Conservation (phyloP, 2,888 invertebrate species). For the Melinopterus prodromus region DNA sequence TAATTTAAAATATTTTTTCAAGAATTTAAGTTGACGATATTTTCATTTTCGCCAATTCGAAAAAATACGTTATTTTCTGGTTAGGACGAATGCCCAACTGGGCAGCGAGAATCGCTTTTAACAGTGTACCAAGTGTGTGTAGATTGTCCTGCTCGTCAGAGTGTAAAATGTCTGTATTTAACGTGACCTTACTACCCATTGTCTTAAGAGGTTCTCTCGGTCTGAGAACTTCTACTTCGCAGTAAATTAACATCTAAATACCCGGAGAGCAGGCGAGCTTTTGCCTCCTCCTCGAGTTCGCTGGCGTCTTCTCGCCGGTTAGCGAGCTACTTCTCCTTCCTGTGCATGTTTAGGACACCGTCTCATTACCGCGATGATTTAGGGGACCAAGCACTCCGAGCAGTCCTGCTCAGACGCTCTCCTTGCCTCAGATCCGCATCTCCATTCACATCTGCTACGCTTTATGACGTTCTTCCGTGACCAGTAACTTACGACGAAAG, state of each 20-base stretch:
- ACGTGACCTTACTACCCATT: conserved; percentile 58
- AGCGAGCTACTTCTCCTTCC: conserved; percentile 19
- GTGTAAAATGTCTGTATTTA: conserved; percentile 62
- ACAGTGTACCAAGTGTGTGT: conserved; percentile 33
- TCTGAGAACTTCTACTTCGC: conserved; percentile 58
- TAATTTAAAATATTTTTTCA: no score
- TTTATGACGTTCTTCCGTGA: conserved; percentile 19
- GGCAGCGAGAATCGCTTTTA: conserved; percentile 8
- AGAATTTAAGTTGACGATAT: no score
- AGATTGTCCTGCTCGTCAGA: conserved; percentile 52
- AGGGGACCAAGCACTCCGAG: background rate
- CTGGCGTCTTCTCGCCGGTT: conserved; percentile 24
- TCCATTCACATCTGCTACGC: conserved; percentile 25
- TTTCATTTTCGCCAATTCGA: no score
- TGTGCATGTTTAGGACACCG: conserved; percentile 7
- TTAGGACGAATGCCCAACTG: background rate
- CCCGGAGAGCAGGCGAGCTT: conserved; percentile 28
- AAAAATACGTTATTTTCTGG: no score
- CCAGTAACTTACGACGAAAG: background rate
- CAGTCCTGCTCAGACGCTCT: background rate
- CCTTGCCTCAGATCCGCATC: background rate
- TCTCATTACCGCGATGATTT: conserved; percentile 17
- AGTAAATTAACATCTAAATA: conserved; percentile 60
- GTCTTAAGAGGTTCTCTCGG: conserved; percentile 51
- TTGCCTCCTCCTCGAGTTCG: background rate